Conservation (phyloP, 2,113 vertebrate species). For the Oreochromis spilurus region DNA sequence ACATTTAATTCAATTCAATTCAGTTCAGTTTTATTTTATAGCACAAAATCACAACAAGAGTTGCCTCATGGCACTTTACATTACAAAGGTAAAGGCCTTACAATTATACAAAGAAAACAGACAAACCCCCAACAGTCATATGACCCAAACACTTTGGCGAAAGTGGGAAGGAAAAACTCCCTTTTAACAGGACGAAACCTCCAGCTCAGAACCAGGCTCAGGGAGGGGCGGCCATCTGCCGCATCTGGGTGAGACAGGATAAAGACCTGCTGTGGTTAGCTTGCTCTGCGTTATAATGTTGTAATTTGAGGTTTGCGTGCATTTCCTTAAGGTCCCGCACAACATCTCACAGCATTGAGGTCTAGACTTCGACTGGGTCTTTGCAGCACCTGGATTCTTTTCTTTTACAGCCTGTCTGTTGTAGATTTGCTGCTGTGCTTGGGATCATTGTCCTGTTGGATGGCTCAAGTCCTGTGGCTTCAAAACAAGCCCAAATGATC, state of each 20-base stretch:
- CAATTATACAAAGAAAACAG: neutral
- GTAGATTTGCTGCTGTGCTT: neutral
- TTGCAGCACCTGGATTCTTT: neutral
- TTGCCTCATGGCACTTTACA: neutral
- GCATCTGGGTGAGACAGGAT: neutral
- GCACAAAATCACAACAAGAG: neutral
- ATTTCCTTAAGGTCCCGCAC: neutral
- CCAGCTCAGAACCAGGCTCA: neutral
- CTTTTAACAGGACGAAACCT: neutral
- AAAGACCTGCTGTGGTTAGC: neutral
- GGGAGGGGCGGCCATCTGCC: neutral
- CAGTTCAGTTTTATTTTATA: neutral
- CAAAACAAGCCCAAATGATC: neutral
- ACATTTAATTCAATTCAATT: neutral
- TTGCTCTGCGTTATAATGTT: neutral
- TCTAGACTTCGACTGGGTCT: neutral
- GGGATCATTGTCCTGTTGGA: neutral
- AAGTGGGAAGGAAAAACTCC: neutral
- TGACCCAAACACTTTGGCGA: neutral
- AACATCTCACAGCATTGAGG: neutral
- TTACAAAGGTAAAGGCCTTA: neutral
- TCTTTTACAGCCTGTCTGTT: neutral
- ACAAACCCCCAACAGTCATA: neutral
- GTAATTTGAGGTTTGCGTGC: neutral
- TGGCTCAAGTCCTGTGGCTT: neutral